Conservation (phyloP, 2,797 vertebrate species). For the Discoglossus pictus region DNA sequence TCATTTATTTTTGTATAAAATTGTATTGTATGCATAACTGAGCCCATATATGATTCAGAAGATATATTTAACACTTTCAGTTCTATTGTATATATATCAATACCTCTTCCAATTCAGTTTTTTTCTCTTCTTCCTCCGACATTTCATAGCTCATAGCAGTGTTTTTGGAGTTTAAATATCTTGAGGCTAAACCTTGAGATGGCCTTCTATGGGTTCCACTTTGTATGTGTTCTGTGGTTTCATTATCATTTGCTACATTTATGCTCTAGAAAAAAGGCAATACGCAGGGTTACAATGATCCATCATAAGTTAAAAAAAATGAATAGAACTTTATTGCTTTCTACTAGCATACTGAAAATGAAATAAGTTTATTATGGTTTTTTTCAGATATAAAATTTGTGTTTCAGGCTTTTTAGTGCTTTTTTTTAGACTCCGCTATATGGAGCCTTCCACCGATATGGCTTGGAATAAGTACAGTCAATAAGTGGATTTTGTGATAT, state of each 20-base stretch:
- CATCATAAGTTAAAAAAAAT: slow-evolving; percentile 3
- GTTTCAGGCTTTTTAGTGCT: too few relatives aligned
- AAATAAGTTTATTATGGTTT: too few relatives aligned
- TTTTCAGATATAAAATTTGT: too few relatives aligned
- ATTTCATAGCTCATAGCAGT: neutral
- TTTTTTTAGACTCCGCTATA: too few relatives aligned
- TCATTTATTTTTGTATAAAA: neutral
- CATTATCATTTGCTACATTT: neutral
- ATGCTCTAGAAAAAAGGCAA: slow-evolving; percentile 20
- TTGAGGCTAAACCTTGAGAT: neutral
- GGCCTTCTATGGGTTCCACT: neutral
- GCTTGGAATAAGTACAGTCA: too few relatives aligned
- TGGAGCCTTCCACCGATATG: too few relatives aligned
- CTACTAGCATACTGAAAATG: too few relatives aligned
- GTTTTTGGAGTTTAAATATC: slow-evolving; percentile 4
- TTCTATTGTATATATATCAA: neutral
- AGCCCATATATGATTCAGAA: too few relatives aligned
- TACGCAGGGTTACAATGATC: neutral
- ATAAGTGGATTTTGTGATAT: too few relatives aligned
- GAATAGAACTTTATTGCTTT: too few relatives aligned
- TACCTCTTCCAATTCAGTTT: slow-evolving; percentile 49
- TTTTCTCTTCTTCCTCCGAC: slow-evolving; percentile 33
- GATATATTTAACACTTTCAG: too few relatives aligned
- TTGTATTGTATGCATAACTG: too few relatives aligned
- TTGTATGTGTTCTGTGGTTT: neutral